phyloP scores from a whole-genome alignment of 2,113 vertebrate species.

The Suncus etruscus region DNA sequence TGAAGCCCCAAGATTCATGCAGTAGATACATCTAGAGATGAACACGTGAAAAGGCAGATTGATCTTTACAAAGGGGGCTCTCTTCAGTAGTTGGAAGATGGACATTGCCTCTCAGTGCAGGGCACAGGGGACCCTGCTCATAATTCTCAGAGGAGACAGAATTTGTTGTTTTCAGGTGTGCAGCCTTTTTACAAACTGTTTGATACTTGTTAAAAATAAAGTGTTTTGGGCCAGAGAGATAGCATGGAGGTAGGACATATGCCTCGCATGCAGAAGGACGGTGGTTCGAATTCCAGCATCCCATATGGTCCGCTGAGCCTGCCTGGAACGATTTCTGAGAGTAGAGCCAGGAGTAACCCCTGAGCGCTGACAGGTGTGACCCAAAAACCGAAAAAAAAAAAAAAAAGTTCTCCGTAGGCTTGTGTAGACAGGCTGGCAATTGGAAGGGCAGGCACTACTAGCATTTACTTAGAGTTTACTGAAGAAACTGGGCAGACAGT shows the following conservation, averaged over 20 bases:
- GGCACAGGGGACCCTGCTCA: background rate
- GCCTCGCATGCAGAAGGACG: too few species aligned
- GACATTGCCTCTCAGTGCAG: background rate
- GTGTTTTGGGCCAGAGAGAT: too few species aligned
- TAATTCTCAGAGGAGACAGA: background rate
- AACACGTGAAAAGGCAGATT: background rate
- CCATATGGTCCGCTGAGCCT: too few species aligned
- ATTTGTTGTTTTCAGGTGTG: conserved; percentile 33
- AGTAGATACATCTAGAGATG: background rate
- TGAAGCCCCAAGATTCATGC: background rate
- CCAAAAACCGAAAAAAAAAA: too few species aligned
- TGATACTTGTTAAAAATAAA: background rate
- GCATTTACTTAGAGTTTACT: background rate
- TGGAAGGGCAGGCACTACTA: background rate
- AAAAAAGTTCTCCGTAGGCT: background rate
- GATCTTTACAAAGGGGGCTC: background rate
- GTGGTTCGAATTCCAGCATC: too few species aligned
- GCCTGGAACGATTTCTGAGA: too few species aligned
- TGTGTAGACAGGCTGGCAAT: background rate
- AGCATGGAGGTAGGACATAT: too few species aligned
- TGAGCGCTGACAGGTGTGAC: too few species aligned
- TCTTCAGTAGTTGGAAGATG: background rate
- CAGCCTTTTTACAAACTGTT: background rate
- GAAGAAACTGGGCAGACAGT: background rate
- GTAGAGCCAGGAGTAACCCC: too few species aligned